Base-by-base conservation (phyloP, 2,113 vertebrate genomes). In the Thunnus maccoyii region DNA sequence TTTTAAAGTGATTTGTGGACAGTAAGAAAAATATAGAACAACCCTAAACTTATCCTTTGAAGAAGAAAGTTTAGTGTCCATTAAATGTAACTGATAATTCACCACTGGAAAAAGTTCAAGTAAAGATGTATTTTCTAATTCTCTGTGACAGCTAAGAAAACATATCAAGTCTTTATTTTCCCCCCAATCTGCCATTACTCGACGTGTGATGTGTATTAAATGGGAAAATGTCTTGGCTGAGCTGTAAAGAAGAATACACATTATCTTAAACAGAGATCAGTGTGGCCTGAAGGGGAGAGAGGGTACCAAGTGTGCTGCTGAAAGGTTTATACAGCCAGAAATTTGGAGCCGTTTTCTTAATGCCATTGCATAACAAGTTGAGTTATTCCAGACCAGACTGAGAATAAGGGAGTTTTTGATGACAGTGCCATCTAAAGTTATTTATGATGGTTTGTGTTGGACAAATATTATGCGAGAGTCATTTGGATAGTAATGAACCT, bases 371-470 rank as follows among this genome's bases (percentile, higher is more conserved):
- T 84, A 84, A 89, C 68, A 66, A 27, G 5, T 32, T 36, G 41
- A 80, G 12, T 73, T 84, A 72, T 76, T 83, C 62, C 72, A 61
- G 67, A 69, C 7, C 54, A 50, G 80, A 80, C 32, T 41, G 62
- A 77, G 56, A 83, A 65, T 30, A 41, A 54, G 68, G n/a, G 55
- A 72, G 47, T 55, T 80, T 85, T 51, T 76, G 65, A 85, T 73
- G 77, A 77, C 58, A 36, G 18, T 81, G 85, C 32, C 65, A 72
- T 86, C 62, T 27, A 15, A 77, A 60, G 25, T 78, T 81, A 90
- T 89, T 88, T 86, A 91, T 78, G 78, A 65, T 10, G 30, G 64
- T 82, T 84, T 82, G 13, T 77, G 63, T 82, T 83, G 83, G 81
- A 80, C 18, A 83, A 72, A 86, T 79, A 63, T 70, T 55, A 73